Percentiles rank a stretch among this genome's conserved stretches.
These are phyloP conservation scores for Gephyroberyx darwinii DNA, from an alignment of 2,797 vertebrate species.

Conservation along the genomic window DNA sequence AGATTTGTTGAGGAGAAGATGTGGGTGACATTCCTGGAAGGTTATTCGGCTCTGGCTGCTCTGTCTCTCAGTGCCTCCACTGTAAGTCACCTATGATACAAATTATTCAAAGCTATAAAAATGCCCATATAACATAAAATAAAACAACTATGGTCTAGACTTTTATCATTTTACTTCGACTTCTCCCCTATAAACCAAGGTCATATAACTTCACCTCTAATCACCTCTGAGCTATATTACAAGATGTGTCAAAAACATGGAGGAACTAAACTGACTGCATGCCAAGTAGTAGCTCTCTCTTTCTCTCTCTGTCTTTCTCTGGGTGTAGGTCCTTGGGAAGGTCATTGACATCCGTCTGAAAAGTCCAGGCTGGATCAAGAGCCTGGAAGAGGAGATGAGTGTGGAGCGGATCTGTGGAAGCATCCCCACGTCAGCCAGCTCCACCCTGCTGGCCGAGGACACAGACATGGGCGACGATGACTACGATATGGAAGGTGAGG, in stretches of 20 bases:
- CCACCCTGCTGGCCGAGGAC: slow-evolving; percentile 95
- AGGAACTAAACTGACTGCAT: neutral
- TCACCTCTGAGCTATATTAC: no score
- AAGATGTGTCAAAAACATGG: no score
- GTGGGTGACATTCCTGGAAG: slow-evolving; percentile 99
- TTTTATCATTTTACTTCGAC: no score
- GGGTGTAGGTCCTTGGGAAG: slow-evolving; percentile 86
- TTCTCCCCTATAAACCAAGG: no score
- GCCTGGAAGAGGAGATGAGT: slow-evolving; percentile 96
- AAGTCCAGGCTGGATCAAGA: slow-evolving; percentile 94
- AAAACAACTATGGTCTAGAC: neutral
- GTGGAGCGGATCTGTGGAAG: slow-evolving; percentile 90
- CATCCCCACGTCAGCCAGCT: slow-evolving; percentile 92
- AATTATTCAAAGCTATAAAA: neutral
- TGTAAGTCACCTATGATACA: slow-evolving; percentile 66
- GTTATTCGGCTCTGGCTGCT: slow-evolving; percentile 92
- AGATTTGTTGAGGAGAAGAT: slow-evolving; percentile 99
- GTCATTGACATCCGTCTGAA: slow-evolving; percentile 90
- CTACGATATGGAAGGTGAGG: slow-evolving; percentile 96
- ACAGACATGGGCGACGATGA: slow-evolving; percentile 91
- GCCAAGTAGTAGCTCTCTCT: neutral
- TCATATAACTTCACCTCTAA: no score
- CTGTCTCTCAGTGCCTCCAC: slow-evolving; percentile 86
- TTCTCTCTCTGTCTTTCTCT: neutral
- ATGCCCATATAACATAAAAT: neutral